Conservation (phyloP, 2,797 vertebrate species). For the Remorina albescens region DNA sequence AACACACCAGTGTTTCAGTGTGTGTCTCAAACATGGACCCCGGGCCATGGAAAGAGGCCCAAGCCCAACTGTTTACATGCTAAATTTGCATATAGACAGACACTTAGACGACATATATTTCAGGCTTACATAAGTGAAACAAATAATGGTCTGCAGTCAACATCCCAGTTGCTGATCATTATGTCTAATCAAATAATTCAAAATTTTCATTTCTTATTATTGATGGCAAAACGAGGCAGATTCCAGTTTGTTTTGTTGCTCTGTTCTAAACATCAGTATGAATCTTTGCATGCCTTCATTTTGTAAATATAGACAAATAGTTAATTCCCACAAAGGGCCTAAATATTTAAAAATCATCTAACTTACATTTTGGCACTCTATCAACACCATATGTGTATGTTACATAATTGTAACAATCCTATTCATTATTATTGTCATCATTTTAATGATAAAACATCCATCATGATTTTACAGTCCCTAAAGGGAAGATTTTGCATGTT, state of each 20-base stretch:
- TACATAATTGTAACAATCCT: neutral
- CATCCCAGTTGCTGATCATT: neutral
- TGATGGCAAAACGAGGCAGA: neutral
- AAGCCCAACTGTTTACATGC: conserved; percentile 15
- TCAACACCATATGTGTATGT: neutral
- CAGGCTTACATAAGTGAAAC: neutral
- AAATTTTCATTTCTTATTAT: neutral
- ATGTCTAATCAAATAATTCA: neutral
- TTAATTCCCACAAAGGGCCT: neutral
- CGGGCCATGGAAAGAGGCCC: conserved; percentile 6
- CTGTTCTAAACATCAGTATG: neutral
- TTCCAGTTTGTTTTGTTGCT: neutral
- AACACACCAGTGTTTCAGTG: conserved; percentile 13
- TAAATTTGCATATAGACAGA: conserved; percentile 23
- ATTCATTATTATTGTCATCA: too few species aligned
- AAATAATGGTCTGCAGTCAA: neutral
- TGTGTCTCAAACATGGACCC: conserved; percentile 13
- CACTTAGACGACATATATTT: conserved; percentile 11
- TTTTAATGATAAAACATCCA: too few species aligned
- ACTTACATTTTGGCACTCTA: neutral
- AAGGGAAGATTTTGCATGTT: too few species aligned
- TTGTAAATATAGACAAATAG: too few species aligned
- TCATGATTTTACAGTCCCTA: too few species aligned
- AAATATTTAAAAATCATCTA: too few species aligned
- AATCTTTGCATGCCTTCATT: too few species aligned